These are phyloP conservation scores for Rhorus exstirpatorius DNA, from an alignment of 2,888 invertebrate genomes.

Conservation along the genomic window DNA sequence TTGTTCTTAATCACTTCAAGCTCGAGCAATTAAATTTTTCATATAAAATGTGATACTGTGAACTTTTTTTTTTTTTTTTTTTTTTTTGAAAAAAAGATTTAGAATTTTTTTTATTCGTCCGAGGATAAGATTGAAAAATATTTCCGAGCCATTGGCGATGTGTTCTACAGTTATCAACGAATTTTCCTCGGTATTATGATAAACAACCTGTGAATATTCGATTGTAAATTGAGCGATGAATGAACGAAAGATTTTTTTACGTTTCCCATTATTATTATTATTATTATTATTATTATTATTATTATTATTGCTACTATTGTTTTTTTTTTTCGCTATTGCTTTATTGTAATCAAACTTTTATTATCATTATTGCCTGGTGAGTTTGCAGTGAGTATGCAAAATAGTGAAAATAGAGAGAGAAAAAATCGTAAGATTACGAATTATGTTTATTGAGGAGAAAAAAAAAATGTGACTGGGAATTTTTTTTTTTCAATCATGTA, in stretches of 20 bases:
- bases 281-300: slow-evolving; percentile 50
- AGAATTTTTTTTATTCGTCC: background rate
- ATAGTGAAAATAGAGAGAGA: slow-evolving; percentile 12
- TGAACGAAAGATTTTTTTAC: slow-evolving; percentile 16
- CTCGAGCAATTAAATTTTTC: background rate
- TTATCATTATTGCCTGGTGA: slow-evolving; percentile 39
- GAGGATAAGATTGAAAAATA: background rate
- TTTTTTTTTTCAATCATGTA: too few species aligned
- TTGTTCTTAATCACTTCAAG: background rate
- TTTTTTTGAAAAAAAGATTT: background rate
- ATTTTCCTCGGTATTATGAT: slow-evolving; percentile 41
- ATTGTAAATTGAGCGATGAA: slow-evolving; percentile 28
- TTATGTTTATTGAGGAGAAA: background rate
- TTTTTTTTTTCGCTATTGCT: slow-evolving; percentile 52
- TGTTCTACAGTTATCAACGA: slow-evolving; percentile 39
- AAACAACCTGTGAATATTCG: slow-evolving; percentile 50
- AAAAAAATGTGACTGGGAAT: too few species aligned
- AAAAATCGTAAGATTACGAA: background rate
- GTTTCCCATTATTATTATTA: slow-evolving; percentile 33
- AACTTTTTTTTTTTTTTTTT: background rate
- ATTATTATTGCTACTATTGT: slow-evolving; percentile 42
- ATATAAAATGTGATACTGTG: background rate
- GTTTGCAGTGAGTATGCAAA: background rate
- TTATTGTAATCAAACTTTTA: slow-evolving; percentile 61
- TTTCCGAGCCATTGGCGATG: slow-evolving; percentile 27